These are phyloP conservation scores for Zoanthus sansibaricus DNA, from an alignment of 92 coral and sea anemone species.

Conservation along the genomic window DNA sequence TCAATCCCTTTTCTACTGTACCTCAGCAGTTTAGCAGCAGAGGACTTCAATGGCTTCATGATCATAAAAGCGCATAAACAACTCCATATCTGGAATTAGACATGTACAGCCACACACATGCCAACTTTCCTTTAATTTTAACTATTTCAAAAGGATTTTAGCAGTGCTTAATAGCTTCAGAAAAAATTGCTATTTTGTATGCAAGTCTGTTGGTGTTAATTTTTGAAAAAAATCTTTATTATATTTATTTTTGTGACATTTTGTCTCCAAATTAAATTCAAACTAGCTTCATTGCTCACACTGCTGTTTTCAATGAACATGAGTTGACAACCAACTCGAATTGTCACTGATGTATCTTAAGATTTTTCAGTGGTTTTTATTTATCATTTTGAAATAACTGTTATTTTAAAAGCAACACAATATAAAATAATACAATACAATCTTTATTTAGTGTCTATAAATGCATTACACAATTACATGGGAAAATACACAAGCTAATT, in stretches of 20 bases:
- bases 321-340: too few relatives aligned
- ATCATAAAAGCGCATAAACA: not conserved
- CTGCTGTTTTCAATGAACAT: not conserved
- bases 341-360: too few relatives aligned
- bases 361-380: too few relatives aligned
- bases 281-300: slow-evolving; percentile 5
- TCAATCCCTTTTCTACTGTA: not conserved
- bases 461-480: too few relatives aligned
- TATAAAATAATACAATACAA: too few relatives aligned
- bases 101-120: slow-evolving; percentile 2
- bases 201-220: slow-evolving; percentile 8
- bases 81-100: not conserved
- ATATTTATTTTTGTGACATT: not conserved
- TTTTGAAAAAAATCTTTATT: not conserved
- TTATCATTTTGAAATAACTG: too few relatives aligned
- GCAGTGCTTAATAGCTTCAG: slow-evolving; percentile 8
- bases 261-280: not conserved
- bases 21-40: not conserved
- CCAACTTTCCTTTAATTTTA: slow-evolving; percentile 2
- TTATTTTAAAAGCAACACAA: too few relatives aligned
- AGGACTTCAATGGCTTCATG: slow-evolving; percentile 5
- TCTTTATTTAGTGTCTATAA: too few relatives aligned
- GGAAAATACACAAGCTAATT: too few relatives aligned
- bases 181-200: slow-evolving; percentile 7
- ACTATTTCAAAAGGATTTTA: not conserved